Evolutionary conservation across 2,797 vertebrate species (phyloP).

Genomic region (Cynopterus sphinx): DNA sequence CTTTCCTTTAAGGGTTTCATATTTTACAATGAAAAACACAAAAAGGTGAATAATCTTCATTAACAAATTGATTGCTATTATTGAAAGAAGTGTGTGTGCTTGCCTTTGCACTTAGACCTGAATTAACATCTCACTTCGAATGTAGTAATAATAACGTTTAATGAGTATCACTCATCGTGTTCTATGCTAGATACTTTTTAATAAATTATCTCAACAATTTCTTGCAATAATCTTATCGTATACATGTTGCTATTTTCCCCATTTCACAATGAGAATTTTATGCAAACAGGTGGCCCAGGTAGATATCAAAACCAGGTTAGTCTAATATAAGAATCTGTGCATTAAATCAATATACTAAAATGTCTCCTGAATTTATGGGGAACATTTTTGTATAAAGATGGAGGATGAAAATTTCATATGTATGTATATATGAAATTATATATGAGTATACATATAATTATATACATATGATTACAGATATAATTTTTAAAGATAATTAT

Average conservation of each 20-base stretch:
- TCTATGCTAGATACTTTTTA: not conserved
- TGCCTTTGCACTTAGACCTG: not conserved
- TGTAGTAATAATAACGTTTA: not conserved
- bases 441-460: not conserved
- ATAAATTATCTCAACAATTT: not conserved
- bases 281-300: not conserved
- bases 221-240: not conserved
- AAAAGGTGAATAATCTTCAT: not conserved
- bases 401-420: not conserved
- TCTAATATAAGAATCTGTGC: not conserved
- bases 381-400: not conserved
- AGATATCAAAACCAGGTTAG: not conserved
- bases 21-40: not conserved
- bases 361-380: not conserved
- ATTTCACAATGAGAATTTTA: not conserved
- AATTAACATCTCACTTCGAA: not conserved
- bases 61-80: not conserved
- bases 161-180: not conserved
- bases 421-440: not conserved
- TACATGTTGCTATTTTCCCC: not conserved
- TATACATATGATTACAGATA: not conserved
- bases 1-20: not conserved
- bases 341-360: not conserved
- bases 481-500: not conserved
- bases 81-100: not conserved